Conservation (phyloP, 2,113 vertebrate species). For the Cygnus buccinator region DNA sequence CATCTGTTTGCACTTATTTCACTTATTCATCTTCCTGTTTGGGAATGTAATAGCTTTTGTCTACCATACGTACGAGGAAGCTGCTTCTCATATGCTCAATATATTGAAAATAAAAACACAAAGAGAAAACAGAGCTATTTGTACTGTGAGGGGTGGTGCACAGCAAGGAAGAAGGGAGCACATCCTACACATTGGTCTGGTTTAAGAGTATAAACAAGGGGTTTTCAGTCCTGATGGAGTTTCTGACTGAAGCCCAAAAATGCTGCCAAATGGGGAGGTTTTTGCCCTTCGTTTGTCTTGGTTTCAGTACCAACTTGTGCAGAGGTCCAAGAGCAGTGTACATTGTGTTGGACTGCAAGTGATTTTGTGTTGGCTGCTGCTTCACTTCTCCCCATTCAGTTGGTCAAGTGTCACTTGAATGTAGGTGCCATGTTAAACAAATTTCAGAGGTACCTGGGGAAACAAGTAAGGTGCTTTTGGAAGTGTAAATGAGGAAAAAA, state of each 20-base stretch:
- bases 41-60: not conserved
- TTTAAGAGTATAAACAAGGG: not conserved
- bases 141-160: not conserved
- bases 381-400: not conserved
- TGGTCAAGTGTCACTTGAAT: not conserved
- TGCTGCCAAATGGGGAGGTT: not conserved
- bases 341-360: not conserved
- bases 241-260: not conserved
- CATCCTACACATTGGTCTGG: not conserved
- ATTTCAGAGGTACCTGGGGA: not conserved
- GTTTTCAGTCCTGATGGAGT: not conserved
- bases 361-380: not conserved
- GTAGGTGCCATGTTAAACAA: not conserved
- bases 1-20: conserved; percentile 21
- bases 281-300: not conserved
- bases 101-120: not conserved
- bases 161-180: not conserved
- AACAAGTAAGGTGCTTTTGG: not conserved
- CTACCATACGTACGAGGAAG: not conserved
- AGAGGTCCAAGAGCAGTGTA: not conserved
- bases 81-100: not conserved
- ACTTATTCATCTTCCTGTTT: not conserved
- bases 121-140: not conserved
- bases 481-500: not conserved
- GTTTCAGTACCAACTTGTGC: not conserved